A percentile compares a stretch with the other conserved stretches of the same genome.
Evolutionary conservation across 2,113 vertebrate genomes (phyloP).

Genomic region (Noctilio leporinus): DNA sequence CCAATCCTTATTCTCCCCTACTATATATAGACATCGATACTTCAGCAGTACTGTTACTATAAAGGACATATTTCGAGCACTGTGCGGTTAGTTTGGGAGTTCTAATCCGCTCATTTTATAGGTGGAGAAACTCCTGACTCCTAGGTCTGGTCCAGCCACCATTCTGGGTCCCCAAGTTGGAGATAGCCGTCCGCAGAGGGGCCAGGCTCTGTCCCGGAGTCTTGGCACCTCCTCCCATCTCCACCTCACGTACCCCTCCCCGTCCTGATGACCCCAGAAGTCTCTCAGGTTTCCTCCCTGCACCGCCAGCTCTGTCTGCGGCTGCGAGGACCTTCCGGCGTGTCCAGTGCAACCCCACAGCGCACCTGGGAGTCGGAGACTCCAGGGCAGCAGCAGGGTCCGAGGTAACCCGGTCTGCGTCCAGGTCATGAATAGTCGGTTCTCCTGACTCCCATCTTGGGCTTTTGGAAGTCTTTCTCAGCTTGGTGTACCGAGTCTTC

Average conservation of each 20-base stretch:
- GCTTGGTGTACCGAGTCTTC: not conserved
- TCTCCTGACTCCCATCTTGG: not conserved
- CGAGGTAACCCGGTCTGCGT: not conserved
- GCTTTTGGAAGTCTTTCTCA: not conserved
- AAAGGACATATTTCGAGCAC: not conserved
- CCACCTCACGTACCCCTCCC: not conserved
- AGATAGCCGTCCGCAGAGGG: too few species aligned
- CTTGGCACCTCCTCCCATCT: not conserved
- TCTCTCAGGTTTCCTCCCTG: not conserved
- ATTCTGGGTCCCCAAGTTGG: not conserved
- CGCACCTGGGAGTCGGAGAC: not conserved
- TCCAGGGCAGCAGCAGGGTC: not conserved
- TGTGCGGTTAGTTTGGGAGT: not conserved
- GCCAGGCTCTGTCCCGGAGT: not conserved
- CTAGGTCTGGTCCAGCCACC: not conserved
- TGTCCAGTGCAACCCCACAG: not conserved
- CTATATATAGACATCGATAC: too few species aligned
- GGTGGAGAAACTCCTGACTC: not conserved
- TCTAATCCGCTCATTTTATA: not conserved
- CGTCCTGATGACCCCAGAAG: not conserved
- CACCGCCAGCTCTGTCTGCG: not conserved
- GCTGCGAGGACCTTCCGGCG: not conserved
- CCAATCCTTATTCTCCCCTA: accelerated
- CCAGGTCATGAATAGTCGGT: too few species aligned
- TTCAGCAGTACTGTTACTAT: not conserved